phyloP scores from a whole-genome alignment of 2,888 invertebrate genomes.

The Drosophila seclusa region DNA sequence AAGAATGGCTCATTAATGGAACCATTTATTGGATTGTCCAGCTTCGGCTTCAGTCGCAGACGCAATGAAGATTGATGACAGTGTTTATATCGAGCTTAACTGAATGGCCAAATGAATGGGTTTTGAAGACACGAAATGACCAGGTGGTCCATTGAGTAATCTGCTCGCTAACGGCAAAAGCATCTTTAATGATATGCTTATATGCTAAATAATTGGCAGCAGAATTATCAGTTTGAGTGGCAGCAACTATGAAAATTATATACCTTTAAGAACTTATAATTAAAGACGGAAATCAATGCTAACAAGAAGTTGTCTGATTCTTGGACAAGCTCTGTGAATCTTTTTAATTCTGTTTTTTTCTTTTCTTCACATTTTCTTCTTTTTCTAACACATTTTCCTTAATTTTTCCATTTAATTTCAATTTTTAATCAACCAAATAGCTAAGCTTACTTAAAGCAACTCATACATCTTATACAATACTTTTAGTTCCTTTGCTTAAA shows the following conservation, averaged over 20 bases:
- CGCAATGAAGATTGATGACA: conserved; percentile 43
- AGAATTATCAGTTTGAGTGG: background rate
- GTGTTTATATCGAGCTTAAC: conserved; percentile 7
- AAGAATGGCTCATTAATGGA: conserved; percentile 40
- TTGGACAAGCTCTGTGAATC: too few species aligned
- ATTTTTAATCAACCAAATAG: background rate
- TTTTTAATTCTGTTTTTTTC: too few species aligned
- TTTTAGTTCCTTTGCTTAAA: background rate
- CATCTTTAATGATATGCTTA: background rate
- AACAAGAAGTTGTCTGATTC: background rate
- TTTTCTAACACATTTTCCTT: too few species aligned
- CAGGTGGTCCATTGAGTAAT: conserved; percentile 38
- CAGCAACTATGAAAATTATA: background rate
- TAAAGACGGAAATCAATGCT: background rate
- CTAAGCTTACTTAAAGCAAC: background rate
- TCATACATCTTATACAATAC: too few species aligned
- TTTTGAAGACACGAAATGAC: conserved; percentile 39
- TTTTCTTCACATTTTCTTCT: too few species aligned
- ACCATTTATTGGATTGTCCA: conserved; percentile 33
- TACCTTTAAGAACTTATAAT: background rate
- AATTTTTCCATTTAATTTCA: background rate
- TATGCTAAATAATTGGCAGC: background rate
- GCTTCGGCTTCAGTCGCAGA: background rate
- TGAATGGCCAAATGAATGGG: conserved; percentile 13
- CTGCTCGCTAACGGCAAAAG: conserved; percentile 3